Percentiles rank a stretch among this genome's conserved stretches.
Evolutionary conservation across 2,797 vertebrate species (phyloP).

Genomic region (Spinibarbus caldwelli): DNA sequence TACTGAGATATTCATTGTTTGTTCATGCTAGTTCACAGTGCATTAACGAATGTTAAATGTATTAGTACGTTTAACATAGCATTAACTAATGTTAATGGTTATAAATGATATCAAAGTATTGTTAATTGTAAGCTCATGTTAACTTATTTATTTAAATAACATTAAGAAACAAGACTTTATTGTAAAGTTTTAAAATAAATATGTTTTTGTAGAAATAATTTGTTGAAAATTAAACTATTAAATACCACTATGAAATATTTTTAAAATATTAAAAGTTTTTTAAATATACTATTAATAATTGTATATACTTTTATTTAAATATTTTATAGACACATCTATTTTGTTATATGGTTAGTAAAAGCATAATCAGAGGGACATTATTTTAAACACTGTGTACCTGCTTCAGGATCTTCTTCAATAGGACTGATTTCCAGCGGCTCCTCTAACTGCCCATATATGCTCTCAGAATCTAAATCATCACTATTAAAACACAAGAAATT

Average conservation of each 20-base stretch:
- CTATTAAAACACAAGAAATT: conserved; percentile 75
- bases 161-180: neutral
- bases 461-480: conserved; percentile 87
- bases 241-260: too few relatives aligned
- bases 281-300: too few relatives aligned
- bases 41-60: neutral
- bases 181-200: neutral
- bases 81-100: neutral
- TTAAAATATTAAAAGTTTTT: too few relatives aligned
- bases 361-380: neutral
- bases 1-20: neutral
- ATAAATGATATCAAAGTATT: neutral
- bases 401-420: conserved; percentile 76
- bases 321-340: neutral
- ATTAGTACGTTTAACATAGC: neutral
- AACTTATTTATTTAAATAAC: neutral
- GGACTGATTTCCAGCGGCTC: conserved; percentile 86
- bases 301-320: too few relatives aligned
- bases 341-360: neutral
- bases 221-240: too few relatives aligned
- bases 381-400: conserved; percentile 67
- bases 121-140: neutral
- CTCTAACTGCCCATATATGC: conserved; percentile 92
- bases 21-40: neutral
- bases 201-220: neutral